A percentile compares a stretch with the other conserved stretches of the same genome.
phyloP scores from a whole-genome alignment of 2,888 invertebrate genomes.

The Plagodis dolabraria region DNA sequence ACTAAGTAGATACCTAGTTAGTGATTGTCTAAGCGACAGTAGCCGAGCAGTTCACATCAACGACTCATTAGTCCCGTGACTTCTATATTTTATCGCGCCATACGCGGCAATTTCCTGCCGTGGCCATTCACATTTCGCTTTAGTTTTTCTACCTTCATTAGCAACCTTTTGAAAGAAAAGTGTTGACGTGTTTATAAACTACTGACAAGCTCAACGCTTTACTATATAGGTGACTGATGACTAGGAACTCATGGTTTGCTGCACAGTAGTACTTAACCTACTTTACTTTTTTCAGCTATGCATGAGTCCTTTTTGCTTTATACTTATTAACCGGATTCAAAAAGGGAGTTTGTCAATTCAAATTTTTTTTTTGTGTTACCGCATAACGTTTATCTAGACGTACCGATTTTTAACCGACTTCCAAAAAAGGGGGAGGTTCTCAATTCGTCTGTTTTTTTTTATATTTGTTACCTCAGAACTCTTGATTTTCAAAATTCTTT shows the following conservation, averaged over 20 bases:
- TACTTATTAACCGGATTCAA: too few species aligned
- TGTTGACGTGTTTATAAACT: conserved; percentile 9
- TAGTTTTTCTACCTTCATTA: conserved; percentile 22
- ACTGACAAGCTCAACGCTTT: conserved; percentile 4
- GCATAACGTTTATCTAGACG: too few species aligned
- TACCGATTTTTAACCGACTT: too few species aligned
- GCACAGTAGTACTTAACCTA: background rate
- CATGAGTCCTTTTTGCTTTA: too few species aligned
- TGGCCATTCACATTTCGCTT: conserved; percentile 22
- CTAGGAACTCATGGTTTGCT: background rate
- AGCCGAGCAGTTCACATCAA: background rate
- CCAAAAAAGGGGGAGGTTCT: too few species aligned
- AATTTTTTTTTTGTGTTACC: too few species aligned
- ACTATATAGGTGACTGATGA: background rate
- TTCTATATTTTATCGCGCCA: conserved; percentile 27
- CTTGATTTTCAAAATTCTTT: too few species aligned
- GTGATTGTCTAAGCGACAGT: conserved; percentile 8
- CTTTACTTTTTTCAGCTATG: too few species aligned
- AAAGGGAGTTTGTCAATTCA: too few species aligned
- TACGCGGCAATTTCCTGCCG: conserved; percentile 30
- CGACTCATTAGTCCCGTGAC: conserved; percentile 29
- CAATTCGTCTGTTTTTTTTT: too few species aligned
- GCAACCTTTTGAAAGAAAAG: conserved; percentile 13
- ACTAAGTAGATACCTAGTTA: background rate
- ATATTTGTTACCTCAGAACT: too few species aligned